A percentile compares a stretch with the other conserved stretches of the same genome.
These are phyloP conservation scores for Torymus aiolomorphi DNA, from an alignment of 2,888 invertebrate species.

Conservation along the genomic window DNA sequence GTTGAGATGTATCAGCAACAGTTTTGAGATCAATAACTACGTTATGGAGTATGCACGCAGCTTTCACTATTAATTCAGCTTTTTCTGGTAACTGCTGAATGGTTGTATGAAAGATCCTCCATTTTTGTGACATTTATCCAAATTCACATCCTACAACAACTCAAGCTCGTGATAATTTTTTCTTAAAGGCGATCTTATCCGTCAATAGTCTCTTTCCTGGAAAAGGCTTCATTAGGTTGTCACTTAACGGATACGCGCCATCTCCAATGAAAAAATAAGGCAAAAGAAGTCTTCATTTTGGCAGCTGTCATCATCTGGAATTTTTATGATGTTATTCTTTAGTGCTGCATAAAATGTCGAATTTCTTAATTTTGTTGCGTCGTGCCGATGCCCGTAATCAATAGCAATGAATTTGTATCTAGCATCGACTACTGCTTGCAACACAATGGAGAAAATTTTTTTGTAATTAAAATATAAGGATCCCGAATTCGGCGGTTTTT, in stretches of 20 bases:
- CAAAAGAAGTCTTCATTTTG: constrained; percentile 21
- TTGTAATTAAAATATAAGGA: constrained; percentile 41
- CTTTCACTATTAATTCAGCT: constrained; percentile 23
- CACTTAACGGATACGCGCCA: constrained; percentile 40
- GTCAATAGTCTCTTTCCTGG: constrained; percentile 7
- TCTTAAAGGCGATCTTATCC: constrained; percentile 33
- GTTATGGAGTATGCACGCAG: constrained; percentile 40
- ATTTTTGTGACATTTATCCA: constrained; percentile 27
- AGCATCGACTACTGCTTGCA: constrained; percentile 38
- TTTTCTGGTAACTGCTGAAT: constrained; percentile 35
- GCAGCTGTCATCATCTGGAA: constrained; percentile 35
- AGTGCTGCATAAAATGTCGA: constrained; percentile 26
- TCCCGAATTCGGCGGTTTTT: too few species aligned
- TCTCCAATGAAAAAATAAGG: constrained; percentile 48
- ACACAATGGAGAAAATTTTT: constrained; percentile 38
- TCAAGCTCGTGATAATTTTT: constrained; percentile 39
- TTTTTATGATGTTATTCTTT: background rate
- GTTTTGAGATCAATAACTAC: constrained; percentile 36
- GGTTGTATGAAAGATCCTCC: constrained; percentile 40
- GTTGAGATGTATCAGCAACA: too few species aligned
- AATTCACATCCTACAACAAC: constrained; percentile 36
- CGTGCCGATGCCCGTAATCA: constrained; percentile 42
- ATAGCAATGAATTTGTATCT: constrained; percentile 33
- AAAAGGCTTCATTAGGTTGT: constrained; percentile 49
- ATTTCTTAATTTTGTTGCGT: constrained; percentile 29